These are phyloP conservation scores for Oscheius onirici DNA, from an alignment of 2,888 invertebrate species.

Conservation along the genomic window DNA sequence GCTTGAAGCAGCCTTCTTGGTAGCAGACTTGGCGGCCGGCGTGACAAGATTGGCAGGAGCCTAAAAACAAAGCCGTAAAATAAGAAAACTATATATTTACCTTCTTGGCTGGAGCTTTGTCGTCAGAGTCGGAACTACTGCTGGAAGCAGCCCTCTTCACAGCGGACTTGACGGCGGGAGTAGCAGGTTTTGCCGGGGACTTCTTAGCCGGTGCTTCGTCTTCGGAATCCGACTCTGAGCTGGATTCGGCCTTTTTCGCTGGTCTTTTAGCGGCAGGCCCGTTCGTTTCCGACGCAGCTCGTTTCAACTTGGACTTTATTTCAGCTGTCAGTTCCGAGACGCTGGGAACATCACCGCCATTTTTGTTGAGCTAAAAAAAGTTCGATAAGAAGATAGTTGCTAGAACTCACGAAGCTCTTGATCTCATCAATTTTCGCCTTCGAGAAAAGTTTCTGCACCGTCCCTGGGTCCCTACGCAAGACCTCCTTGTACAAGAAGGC, in stretches of 20 bases:
- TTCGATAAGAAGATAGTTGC: not conserved
- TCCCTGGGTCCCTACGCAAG: conserved; percentile 39
- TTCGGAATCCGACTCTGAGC: conserved; percentile 21
- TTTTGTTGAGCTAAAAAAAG: conserved; percentile 10
- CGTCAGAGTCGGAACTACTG: no score
- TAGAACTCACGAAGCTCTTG: conserved; percentile 43
- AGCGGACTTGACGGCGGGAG: conserved; percentile 41
- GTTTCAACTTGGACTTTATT: not conserved
- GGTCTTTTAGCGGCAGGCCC: conserved; percentile 11
- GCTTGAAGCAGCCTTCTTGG: no score
- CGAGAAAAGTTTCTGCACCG: conserved; percentile 42
- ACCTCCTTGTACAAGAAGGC: conserved; percentile 46
- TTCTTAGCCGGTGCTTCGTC: not conserved
- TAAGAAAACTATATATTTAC: no score
- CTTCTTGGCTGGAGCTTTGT: no score
- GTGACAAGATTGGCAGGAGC: no score
- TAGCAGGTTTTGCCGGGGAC: conserved; percentile 35
- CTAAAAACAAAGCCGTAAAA: no score
- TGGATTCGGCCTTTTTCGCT: not conserved
- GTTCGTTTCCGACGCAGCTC: not conserved
- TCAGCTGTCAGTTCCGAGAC: not conserved
- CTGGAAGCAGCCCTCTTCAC: not conserved
- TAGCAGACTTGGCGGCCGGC: no score
- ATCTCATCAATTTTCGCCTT: conserved; percentile 39
- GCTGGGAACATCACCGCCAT: not conserved